Base-by-base conservation (phyloP, 2,113 vertebrate genomes). In the Regulus satrapa region DNA sequence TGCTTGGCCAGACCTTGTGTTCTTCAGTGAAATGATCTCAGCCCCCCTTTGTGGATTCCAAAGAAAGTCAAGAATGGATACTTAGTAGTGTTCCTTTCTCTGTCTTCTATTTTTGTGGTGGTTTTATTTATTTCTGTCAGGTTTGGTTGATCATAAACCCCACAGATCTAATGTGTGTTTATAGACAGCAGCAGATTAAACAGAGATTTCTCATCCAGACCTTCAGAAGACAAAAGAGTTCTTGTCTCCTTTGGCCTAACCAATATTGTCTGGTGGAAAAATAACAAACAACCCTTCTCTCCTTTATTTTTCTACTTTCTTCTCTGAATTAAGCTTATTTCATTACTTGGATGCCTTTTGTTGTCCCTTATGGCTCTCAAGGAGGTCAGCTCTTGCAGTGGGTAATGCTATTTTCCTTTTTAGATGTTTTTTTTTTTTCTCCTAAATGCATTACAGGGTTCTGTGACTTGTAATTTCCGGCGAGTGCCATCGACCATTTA, bases 401-500 rank as follows among this genome's bases (percentile, higher is more conserved):
- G 32, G 63, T 83, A 66, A 87, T 89, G 87, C 29, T 40, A 2
- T 94, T 91, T 94, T 89, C 63, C 93, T 76, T 95, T 96, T 76
- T 51, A 83, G 89, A 89, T 69, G n/a, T 23, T 79, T 92, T 94
- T 88, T 92, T 94, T 88, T 79, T 68, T 32, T 43, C 49, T 29
- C 92, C 81, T 85, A 79, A 93, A 82, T 71, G 87, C 89, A 92
- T 90, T 94, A 76, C 41, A 81, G 81, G 19, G 29, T 26, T 92
- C 73, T 75, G 62, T 85, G 84, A 79, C 80, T 88, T 76, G 85
- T 85, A 88, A 92, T 87, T 95, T 95, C 86, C 26, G 24, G 77
- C 12, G 78, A 88, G 91, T 72, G 89, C 92, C 91, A 93, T 91
- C 3, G 3, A 74, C 75, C 92, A 80, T 94, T 96, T 97, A 96